Evolutionary conservation across 2,797 vertebrate species (phyloP), one percentile per base, ranked within the genome.

Genomic region (Ctenochaetus hawaiiensis): DNA sequence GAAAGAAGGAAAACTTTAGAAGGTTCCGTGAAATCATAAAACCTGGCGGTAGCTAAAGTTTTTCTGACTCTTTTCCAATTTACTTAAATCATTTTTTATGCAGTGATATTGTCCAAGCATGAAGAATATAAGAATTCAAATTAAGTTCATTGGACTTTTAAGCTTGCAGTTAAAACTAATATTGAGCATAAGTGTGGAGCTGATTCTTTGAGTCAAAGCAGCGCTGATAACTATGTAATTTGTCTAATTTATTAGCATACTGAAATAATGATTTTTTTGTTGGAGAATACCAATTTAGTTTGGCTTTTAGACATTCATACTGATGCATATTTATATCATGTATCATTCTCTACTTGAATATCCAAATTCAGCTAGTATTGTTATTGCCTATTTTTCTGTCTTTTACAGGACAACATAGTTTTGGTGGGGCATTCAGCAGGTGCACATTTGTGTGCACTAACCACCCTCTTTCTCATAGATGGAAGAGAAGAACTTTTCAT

Each of bases 381-480:
- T 30, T 52, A 13, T 44, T 30, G 26, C 26, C 14, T 52, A 9
- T 79, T 41, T 80, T 44, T 67, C 39, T 67, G 37, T 65, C 11
- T 58, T 72, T 71, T 51, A 8, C 45, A 96, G 95, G 87, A 93
- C 69, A 94, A 92, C 23, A 88, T 96, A 12, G 82, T 95, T 67
- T 85, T 96, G 65, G 86, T 95, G 5, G 94, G 95, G 13, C 95
- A 96, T 74, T 96, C 95, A 16, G 94, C 95, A 2, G 95, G 95
- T 18, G 95, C 93, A 64, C 94, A 95, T 78, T 80, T 96, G 80
- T 94, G 92, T 63, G 80, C 89, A 13, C 85, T 96, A 79, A 90
- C 92, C 37, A 72, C 84, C 5, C 82, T 96, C 30, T 95, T 96
- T 84, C 91, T 96, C 37, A 83, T 87, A 47, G 93, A 94, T 20